Conservation (phyloP, 2,888 invertebrate species). For the Lithophane ornitopus region DNA sequence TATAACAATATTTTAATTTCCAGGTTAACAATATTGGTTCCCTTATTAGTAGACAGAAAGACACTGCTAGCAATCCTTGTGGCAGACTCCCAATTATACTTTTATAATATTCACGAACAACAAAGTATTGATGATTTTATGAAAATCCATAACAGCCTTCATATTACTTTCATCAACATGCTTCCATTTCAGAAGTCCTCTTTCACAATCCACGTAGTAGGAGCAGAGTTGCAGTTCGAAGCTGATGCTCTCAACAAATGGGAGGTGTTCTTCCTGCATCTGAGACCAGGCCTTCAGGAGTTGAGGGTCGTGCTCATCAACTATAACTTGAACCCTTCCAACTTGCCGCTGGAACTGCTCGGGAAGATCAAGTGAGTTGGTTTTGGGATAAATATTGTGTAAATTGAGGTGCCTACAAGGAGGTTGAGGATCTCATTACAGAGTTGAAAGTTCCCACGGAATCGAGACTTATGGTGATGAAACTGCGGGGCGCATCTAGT, state of each 20-base stretch:
- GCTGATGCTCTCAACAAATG: conserved; percentile 92
- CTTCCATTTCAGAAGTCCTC: conserved; percentile 73
- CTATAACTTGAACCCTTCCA: conserved; percentile 91
- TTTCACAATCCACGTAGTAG: conserved; percentile 90
- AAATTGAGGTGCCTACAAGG: neutral
- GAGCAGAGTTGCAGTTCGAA: conserved; percentile 94
- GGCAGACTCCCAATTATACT: neutral
- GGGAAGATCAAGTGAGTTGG: conserved; percentile 88
- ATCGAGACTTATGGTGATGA: no score
- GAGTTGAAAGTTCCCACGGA: neutral
- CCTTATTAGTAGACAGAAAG: neutral
- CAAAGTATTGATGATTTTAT: neutral
- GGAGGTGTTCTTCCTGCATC: conserved; percentile 93
- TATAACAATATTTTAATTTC: neutral
- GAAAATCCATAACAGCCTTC: neutral
- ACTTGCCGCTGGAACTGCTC: conserved; percentile 90
- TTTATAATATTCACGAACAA: neutral
- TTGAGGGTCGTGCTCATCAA: conserved; percentile 92
- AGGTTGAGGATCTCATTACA: no score
- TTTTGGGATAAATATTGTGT: neutral
- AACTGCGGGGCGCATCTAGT: no score
- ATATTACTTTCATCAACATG: neutral
- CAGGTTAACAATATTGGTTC: neutral
- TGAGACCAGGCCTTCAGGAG: conserved; percentile 89
- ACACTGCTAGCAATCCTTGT: neutral